Evolutionary conservation across 2,113 vertebrate species (phyloP).

Genomic region (Tamias sibiricus): DNA sequence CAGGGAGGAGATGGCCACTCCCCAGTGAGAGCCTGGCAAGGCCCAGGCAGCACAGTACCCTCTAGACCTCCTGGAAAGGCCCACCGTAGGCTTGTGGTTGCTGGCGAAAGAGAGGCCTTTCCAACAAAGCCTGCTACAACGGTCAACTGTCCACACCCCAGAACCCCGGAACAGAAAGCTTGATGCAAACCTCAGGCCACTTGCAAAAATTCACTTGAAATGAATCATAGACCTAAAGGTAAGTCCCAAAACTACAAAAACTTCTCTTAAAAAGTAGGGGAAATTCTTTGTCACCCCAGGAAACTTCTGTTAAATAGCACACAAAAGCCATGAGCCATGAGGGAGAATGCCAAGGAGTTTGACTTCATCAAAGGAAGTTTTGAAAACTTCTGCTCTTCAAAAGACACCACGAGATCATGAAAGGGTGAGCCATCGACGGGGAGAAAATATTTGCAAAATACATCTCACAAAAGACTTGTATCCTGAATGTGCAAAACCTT

Average conservation of each 20-base stretch:
- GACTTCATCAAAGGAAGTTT: not conserved
- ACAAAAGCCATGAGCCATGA: not conserved
- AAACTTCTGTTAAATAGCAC: not conserved
- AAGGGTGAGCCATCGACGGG: not conserved
- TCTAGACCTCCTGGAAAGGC: not conserved
- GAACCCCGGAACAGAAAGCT: not conserved
- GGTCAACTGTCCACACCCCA: too few species aligned
- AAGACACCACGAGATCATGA: not conserved
- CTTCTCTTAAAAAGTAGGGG: not conserved
- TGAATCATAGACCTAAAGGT: not conserved
- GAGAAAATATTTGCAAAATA: not conserved
- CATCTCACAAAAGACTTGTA: not conserved
- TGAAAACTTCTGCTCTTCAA: slow-evolving; percentile 15
- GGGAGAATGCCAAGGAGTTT: not conserved
- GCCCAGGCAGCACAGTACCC: too few species aligned
- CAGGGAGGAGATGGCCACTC: not conserved
- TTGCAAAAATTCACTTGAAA: not conserved
- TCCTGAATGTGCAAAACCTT: not conserved
- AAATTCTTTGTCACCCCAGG: not conserved
- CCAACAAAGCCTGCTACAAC: rapidly evolving
- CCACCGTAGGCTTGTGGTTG: rapidly evolving
- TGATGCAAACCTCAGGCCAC: not conserved
- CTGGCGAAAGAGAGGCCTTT: not conserved
- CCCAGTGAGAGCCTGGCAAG: too few species aligned
- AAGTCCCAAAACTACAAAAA: not conserved